These are phyloP conservation scores for Ladona fulva DNA, from an alignment of 1,140 invertebrate genomes.

Conservation along the genomic window DNA sequence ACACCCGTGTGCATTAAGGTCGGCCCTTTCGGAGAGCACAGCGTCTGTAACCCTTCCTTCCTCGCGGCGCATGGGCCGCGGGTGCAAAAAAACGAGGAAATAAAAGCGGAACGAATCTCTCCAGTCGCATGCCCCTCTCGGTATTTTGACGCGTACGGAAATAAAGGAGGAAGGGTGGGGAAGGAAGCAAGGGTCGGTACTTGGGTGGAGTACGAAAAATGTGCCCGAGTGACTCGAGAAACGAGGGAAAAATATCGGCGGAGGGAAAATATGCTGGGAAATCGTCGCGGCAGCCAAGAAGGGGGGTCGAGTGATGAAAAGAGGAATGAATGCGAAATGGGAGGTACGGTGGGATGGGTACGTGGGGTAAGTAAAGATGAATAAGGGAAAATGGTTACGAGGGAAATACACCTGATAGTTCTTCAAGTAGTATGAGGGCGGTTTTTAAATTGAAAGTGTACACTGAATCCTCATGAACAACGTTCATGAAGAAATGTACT, in stretches of 20 bases:
- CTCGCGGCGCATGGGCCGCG: neutral
- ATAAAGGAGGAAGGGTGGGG: neutral
- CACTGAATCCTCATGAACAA: too few species aligned
- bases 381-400: too few species aligned
- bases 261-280: neutral
- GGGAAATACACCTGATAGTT: too few species aligned
- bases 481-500: too few species aligned
- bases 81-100: neutral
- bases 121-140: neutral
- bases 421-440: too few species aligned
- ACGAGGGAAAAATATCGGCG: neutral
- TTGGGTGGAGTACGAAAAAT: neutral
- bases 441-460: too few species aligned
- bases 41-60: neutral
- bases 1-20: neutral
- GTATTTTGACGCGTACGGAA: neutral
- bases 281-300: neutral
- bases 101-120: neutral
- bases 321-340: too few species aligned
- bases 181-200: neutral
- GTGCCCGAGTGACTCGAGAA: neutral
- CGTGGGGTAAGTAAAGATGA: too few species aligned
- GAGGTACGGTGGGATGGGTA: too few species aligned
- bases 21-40: neutral
- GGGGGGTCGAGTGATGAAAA: too few species aligned